A percentile compares a stretch with the other conserved stretches of the same genome.
These are phyloP conservation scores for Oasisia sp. DNA, from an alignment of 2,888 invertebrate species.

Conservation along the genomic window DNA sequence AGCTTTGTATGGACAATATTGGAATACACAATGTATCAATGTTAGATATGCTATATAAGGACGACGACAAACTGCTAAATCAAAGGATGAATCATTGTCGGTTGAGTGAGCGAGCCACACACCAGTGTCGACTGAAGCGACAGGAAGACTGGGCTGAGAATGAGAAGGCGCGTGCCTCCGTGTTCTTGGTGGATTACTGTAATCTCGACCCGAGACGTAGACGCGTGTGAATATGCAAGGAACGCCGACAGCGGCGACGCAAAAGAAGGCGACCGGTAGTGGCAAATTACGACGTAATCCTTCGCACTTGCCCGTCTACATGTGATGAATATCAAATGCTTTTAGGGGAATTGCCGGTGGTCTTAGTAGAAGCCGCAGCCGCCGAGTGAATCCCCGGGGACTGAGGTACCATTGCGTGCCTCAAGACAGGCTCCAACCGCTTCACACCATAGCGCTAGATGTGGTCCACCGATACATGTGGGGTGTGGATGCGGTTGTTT, in stretches of 20 bases:
- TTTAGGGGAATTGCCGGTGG: conserved; percentile 10
- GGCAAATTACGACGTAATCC: background rate
- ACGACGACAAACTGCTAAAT: background rate
- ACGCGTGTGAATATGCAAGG: background rate
- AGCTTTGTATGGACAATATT: background rate
- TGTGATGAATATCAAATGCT: conserved; percentile 17
- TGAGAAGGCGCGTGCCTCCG: background rate
- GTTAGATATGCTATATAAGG: background rate
- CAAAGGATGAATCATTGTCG: background rate
- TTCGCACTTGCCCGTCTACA: background rate
- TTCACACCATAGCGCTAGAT: too few species aligned
- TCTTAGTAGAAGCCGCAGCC: background rate
- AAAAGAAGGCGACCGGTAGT: background rate
- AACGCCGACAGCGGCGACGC: background rate
- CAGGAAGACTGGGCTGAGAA: background rate
- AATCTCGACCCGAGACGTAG: background rate
- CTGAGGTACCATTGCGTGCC: background rate
- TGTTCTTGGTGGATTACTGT: background rate
- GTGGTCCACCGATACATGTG: too few species aligned
- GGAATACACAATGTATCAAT: background rate
- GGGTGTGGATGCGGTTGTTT: too few species aligned
- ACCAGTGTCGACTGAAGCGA: background rate
- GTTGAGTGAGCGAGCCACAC: background rate
- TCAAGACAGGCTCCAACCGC: background rate
- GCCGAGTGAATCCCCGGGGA: background rate